phyloP scores from a whole-genome alignment of 2,888 invertebrate genomes.

The Chirona hameri region DNA sequence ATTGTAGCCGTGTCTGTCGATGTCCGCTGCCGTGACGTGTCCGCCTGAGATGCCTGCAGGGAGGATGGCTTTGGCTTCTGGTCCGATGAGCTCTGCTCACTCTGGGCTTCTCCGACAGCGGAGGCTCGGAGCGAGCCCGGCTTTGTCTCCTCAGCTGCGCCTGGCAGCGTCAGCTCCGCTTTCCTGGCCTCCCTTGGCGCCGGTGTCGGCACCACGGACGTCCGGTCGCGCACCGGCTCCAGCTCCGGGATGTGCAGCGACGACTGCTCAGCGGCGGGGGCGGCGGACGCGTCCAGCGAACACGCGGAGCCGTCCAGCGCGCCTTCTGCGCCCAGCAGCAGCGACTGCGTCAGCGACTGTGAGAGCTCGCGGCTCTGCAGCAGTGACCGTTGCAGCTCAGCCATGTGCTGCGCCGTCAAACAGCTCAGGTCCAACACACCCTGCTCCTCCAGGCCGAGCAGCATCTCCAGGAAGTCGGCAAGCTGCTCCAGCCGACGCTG shows the following conservation, averaged over 20 bases:
- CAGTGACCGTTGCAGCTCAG: slow-evolving; percentile 40
- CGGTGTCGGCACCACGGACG: background rate
- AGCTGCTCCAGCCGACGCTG: slow-evolving; percentile 62
- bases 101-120: background rate
- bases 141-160: background rate
- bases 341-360: slow-evolving; percentile 41
- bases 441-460: slow-evolving; percentile 54
- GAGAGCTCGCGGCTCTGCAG: slow-evolving; percentile 41
- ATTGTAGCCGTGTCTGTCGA: no score
- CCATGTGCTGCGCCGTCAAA: slow-evolving; percentile 40
- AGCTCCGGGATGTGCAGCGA: slow-evolving; percentile 10
- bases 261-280: background rate
- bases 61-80: no score
- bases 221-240: background rate
- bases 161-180: background rate
- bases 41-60: no score
- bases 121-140: background rate
- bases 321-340: slow-evolving; percentile 35
- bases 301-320: background rate
- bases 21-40: no score
- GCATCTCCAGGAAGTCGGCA: slow-evolving; percentile 61
- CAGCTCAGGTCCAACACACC: slow-evolving; percentile 41
- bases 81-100: no score
- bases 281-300: background rate
- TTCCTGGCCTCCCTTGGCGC: background rate